These are phyloP conservation scores for Hypsibius dujardini DNA, from an alignment of 1,140 invertebrate species.

Conservation along the genomic window DNA sequence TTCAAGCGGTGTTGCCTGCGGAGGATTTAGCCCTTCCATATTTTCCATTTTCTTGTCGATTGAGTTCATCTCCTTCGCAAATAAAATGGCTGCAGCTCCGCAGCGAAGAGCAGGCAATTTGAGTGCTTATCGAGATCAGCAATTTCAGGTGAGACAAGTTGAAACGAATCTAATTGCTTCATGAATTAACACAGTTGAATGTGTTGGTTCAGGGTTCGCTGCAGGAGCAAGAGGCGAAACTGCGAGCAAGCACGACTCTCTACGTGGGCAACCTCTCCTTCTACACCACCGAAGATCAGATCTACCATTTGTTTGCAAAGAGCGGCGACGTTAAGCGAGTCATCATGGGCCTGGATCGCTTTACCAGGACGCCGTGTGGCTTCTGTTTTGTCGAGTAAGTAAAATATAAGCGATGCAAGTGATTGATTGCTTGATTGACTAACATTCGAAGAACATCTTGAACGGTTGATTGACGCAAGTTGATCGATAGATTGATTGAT, in stretches of 20 bases:
- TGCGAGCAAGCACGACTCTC: conserved; percentile 58
- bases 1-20: too few species aligned
- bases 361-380: conserved; percentile 95
- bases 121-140: conserved; percentile 82
- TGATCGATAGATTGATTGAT: too few species aligned
- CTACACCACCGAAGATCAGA: conserved; percentile 96
- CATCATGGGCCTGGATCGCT: conserved; percentile 94
- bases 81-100: neutral
- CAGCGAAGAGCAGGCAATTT: conserved; percentile 36
- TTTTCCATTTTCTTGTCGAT: too few species aligned
- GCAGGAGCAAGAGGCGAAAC: conserved; percentile 66
- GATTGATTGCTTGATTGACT: too few species aligned
- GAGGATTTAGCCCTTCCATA: too few species aligned
- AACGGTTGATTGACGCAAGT: too few species aligned
- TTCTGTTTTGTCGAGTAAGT: conserved; percentile 94
- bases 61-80: too few species aligned
- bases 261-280: conserved; percentile 97
- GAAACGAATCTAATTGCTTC: too few species aligned
- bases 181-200: conserved; percentile 20
- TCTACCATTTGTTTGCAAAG: conserved; percentile 86
- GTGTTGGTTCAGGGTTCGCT: conserved; percentile 56
- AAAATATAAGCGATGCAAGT: neutral
- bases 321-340: conserved; percentile 90
- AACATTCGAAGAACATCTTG: too few species aligned
- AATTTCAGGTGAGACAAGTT: conserved; percentile 58